Conservation (phyloP, 2,797 vertebrate species). For the Cottoperca gobio region DNA sequence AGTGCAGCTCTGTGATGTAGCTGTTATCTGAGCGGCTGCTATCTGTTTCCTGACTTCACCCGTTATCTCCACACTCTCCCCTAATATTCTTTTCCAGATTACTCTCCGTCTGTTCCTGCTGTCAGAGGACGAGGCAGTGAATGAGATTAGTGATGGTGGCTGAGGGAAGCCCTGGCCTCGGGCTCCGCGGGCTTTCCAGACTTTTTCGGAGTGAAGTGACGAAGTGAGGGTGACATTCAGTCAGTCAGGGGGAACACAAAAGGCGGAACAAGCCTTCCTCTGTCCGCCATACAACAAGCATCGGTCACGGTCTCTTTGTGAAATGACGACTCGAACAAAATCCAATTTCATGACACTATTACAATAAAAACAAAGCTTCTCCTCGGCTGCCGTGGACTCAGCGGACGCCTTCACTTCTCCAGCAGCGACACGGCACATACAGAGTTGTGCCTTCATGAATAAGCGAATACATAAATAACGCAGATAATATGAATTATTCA, state of each 20-base stretch:
- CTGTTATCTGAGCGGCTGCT: constrained; percentile 45
- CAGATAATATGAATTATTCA: constrained; percentile 85
- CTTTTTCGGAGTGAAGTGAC: constrained; percentile 37
- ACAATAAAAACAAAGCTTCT: constrained; percentile 48
- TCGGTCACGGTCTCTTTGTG: constrained; percentile 67
- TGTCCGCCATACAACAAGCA: constrained; percentile 60
- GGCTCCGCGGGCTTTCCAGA: constrained; percentile 47
- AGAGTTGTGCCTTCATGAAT: constrained; percentile 75
- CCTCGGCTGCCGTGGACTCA: constrained; percentile 28
- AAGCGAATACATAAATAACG: constrained; percentile 83
- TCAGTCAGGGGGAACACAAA: constrained; percentile 54
- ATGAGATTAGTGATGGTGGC: constrained; percentile 78
- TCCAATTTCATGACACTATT: constrained; percentile 73
- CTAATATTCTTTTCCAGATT: constrained; percentile 53
- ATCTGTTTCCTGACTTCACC: constrained; percentile 48
- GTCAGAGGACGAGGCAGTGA: constrained; percentile 60
- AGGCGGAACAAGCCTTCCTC: constrained; percentile 63
- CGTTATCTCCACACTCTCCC: constrained; percentile 40
- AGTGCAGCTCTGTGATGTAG: constrained; percentile 31
- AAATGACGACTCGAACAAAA: constrained; percentile 46
- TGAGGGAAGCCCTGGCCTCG: constrained; percentile 67
- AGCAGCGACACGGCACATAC: constrained; percentile 57
- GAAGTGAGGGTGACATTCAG: constrained; percentile 55
- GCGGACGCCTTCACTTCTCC: constrained; percentile 74
- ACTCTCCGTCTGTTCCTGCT: constrained; percentile 36